Evolutionary conservation across 1,140 invertebrate species (phyloP), one percentile per base, ranked within the genome.

Genomic region (Pseudomyrmex gracilis): DNA sequence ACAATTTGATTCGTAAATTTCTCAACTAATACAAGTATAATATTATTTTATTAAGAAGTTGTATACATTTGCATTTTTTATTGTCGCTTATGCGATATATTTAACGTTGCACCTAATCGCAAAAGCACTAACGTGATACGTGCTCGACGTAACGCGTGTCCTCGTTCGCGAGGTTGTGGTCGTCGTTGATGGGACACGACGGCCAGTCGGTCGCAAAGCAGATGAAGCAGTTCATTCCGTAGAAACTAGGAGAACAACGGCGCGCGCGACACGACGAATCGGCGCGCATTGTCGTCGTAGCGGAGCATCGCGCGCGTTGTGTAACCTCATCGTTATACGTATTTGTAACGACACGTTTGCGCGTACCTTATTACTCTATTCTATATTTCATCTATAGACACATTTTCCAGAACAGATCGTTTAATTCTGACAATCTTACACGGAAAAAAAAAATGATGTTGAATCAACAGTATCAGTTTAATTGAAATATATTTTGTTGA

Each of bases 321-420:
- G 66, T 49, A 80, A 80, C 61, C 43, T 60, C 53, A 22, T 78
- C 20, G 34, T 34, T 51, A 47, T 47, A 66, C 22, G 20, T 71
- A 80, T 70, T 80, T 80, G 66, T 60, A 80, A 34, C 34, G 34
- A 34, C 64, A 15, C 76, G 64, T 13, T 55, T n/a, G n/a, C n/a
- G 63, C 74, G 51, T 20, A 58, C 20, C 47, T 80, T 70, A 58
- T 78, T 80, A 55, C 20, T 78, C 15, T 43, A 24, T 78, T 77
- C 63, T 53, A 53, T 60, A 47, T 47, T 45, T 78, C 13, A 15
- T 45, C 22, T 71, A 17, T 60, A 47, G 51, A 17, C 22, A 80
- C 64, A n/a, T n/a, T 80, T 57, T 24, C 20, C 34, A 24, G 43
- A 78, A 51, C 70, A 80, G 76, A 43, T 80, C 66, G 53, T 43